phyloP scores from a whole-genome alignment of 2,888 invertebrate species.

The Tenthredo mesomela region DNA sequence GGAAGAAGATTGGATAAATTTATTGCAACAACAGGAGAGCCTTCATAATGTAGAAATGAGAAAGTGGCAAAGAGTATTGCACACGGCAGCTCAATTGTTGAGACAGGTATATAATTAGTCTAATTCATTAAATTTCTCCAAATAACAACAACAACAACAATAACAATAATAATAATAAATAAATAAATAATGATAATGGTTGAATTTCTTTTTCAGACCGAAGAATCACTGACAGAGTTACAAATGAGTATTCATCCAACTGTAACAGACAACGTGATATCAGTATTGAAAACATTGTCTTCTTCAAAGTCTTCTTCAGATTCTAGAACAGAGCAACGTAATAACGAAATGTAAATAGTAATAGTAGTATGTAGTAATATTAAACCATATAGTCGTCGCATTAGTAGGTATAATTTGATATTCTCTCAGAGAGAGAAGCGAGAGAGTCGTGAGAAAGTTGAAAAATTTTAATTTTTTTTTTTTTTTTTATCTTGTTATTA shows the following conservation, averaged over 20 bases:
- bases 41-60: constrained; percentile 90
- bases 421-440: not conserved
- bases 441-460: not conserved
- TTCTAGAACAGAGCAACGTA: constrained; percentile 64
- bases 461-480: not conserved
- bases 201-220: constrained; percentile 83
- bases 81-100: constrained; percentile 85
- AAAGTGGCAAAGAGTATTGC: constrained; percentile 89
- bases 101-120: constrained; percentile 85
- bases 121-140: constrained; percentile 65
- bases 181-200: not conserved
- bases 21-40: constrained; percentile 89
- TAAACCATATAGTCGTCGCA: not conserved
- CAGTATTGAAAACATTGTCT: constrained; percentile 76
- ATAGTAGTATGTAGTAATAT: not conserved
- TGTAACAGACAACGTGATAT: constrained; percentile 79
- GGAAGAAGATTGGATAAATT: constrained; percentile 90
- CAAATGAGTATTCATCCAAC: constrained; percentile 83
- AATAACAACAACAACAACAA: constrained; percentile 69
- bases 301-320: constrained; percentile 66
- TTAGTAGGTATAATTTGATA: not conserved
- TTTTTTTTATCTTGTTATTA: not conserved
- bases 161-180: constrained; percentile 70
- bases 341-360: constrained; percentile 53
- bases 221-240: constrained; percentile 87